Base-by-base conservation (phyloP, 37 sponge, comb jelly and placozoan species). In the Cliona cf. orientalis region DNA sequence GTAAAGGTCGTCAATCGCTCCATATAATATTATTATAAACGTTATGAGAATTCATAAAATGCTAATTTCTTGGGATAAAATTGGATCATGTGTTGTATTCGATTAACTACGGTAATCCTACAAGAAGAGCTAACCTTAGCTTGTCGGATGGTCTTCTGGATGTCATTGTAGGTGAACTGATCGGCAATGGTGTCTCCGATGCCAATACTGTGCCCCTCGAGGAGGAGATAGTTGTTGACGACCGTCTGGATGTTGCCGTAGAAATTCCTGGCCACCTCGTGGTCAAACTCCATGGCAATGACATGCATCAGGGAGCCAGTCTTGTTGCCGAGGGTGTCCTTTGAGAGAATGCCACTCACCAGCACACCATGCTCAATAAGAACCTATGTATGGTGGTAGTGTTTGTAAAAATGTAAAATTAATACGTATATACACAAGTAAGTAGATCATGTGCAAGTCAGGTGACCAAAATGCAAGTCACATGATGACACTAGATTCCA, bases 171-270 rank as follows among this genome's bases (percentile, higher is more conserved):
- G 2, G 99, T 99, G 42, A 77, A 77, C 37, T 79, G 69, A 60
- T 99, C 99, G 61, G 99, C 99, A 88, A 99, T 99, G 57, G 97
- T 94, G 86, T 99, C 99, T 3, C 99, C 99, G n/a, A 99, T 97
- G 5, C 99, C 99, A 69, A 98, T 98, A 42, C 92, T 92, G 91
- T 98, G 99, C 2, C 99, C 99, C 62, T 96, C 97, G 25, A 97
- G 43, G 76, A 99, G 37, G 21, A 99, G 88, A 82, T 85, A 99
- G 68, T 97, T 97, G 88, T 99, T 99, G 59, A 97, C 97, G 12
- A 99, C 91, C 29, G 91, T 97, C 87, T 99, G 99, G 22, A 97
- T 92, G 86, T 87, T 95, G 49, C 82, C 87, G 67, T 97, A 99
- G 87, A 99, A 92, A 36, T 90, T 76, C 29, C 94, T 82, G 37